Percentiles rank a stretch among this genome's conserved stretches.
phyloP scores from a whole-genome alignment of 2,113 vertebrate species.

The Sphyrna mokarran region DNA sequence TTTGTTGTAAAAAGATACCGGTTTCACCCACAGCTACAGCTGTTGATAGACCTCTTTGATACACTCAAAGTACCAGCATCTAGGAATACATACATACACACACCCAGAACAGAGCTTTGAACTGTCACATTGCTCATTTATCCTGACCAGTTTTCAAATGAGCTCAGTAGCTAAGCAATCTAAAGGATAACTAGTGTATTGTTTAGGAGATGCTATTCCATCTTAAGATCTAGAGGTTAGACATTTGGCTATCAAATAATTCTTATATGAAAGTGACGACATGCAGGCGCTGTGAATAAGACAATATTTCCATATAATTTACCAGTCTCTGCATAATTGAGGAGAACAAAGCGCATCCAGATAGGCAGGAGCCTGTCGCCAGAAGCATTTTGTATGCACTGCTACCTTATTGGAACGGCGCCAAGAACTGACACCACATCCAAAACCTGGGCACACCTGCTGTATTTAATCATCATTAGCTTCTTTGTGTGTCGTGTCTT shows the following conservation, averaged over 20 bases:
- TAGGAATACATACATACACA: background rate
- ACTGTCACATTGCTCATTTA: background rate
- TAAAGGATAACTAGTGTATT: background rate
- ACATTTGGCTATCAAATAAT: slow-evolving; percentile 28
- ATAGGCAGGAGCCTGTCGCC: background rate
- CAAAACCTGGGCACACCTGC: background rate
- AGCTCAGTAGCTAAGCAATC: background rate
- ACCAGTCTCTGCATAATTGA: background rate
- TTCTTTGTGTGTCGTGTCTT: background rate
- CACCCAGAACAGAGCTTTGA: background rate
- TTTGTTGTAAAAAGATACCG: background rate
- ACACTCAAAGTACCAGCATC: slow-evolving; percentile 18
- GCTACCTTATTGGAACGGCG: too few relatives aligned
- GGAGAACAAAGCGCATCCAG: slow-evolving; percentile 3
- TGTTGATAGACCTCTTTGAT: background rate
- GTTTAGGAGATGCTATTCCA: background rate
- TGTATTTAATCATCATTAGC: background rate
- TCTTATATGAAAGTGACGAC: background rate
- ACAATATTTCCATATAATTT: background rate
- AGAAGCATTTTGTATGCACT: background rate
- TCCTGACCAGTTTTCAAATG: background rate
- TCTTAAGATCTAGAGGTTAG: background rate
- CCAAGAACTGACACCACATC: background rate
- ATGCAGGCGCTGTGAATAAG: background rate
- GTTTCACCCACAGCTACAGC: background rate